Percentiles rank a stretch among this genome's conserved stretches.
Evolutionary conservation across 2,888 invertebrate genomes (phyloP).

Genomic region (Athrips mouffetella): DNA sequence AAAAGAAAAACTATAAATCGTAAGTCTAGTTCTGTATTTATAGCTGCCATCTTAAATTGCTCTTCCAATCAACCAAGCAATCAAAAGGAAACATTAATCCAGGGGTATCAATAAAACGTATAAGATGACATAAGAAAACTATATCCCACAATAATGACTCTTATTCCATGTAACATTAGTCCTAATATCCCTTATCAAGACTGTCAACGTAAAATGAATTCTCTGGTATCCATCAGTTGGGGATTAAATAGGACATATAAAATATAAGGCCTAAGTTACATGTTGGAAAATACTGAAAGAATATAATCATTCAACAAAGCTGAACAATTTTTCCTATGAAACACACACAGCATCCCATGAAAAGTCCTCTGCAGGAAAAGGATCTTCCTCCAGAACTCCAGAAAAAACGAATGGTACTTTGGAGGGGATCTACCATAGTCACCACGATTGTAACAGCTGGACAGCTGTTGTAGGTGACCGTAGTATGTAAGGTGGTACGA

Average conservation of each 20-base stretch:
- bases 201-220: neutral
- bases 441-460: too few species aligned
- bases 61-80: neutral
- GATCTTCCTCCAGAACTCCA: too few species aligned
- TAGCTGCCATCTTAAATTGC: neutral
- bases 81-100: constrained; percentile 8
- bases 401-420: too few species aligned
- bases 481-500: too few species aligned
- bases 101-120: constrained; percentile 13
- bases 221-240: constrained; percentile 3
- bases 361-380: too few species aligned
- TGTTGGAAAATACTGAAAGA: neutral
- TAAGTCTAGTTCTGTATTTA: neutral
- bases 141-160: neutral
- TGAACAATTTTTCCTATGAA: too few species aligned
- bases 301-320: too few species aligned
- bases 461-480: too few species aligned
- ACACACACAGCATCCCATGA: too few species aligned
- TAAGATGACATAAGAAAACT: neutral
- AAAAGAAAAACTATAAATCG: neutral
- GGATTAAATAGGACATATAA: constrained; percentile 13
- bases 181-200: constrained; percentile 8
- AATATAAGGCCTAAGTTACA: neutral
- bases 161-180: constrained; percentile 1
- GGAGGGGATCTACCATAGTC: too few species aligned